These are phyloP conservation scores for Borostomias antarcticus DNA, from an alignment of 2,797 vertebrate species.

Conservation along the genomic window DNA sequence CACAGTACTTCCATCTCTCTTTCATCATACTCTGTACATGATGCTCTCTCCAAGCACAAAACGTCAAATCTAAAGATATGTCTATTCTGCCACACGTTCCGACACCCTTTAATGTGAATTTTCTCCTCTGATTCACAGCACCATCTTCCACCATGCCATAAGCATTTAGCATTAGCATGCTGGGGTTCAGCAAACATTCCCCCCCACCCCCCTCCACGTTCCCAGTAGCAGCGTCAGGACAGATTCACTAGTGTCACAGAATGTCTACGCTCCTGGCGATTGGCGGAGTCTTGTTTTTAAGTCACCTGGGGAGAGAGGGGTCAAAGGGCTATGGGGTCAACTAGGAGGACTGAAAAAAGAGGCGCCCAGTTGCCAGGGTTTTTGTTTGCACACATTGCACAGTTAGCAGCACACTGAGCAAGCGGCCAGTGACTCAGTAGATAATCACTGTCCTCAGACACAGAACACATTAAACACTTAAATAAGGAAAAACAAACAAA, in stretches of 20 bases:
- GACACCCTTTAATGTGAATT: conserved; percentile 3
- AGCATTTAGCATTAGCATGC: conserved; percentile 4
- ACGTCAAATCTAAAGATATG: conserved; percentile 2
- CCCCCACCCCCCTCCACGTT: not conserved
- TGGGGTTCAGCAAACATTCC: conserved; percentile 5
- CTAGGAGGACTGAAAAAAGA: not conserved
- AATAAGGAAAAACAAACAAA: conserved; percentile 27
- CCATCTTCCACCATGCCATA: not conserved
- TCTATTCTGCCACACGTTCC: not conserved
- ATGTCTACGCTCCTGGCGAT: not conserved
- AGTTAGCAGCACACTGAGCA: conserved; percentile 16
- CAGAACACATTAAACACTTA: conserved; percentile 25
- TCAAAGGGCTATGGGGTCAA: not conserved
- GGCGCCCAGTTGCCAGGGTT: conserved; percentile 19
- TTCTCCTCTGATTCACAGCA: not conserved
- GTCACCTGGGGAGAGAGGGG: not conserved
- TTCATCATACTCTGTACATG: conserved; percentile 4
- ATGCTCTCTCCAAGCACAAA: conserved; percentile 2
- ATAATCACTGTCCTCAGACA: conserved; percentile 17
- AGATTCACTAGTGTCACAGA: not conserved
- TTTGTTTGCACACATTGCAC: conserved; percentile 10
- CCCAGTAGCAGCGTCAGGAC: conserved; percentile 13
- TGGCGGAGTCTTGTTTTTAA: not conserved
- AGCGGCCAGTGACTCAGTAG: conserved; percentile 26
- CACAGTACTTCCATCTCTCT: not conserved